Evolutionary conservation across 1,140 invertebrate species (phyloP).

Genomic region (Brachionus plicatilis): DNA sequence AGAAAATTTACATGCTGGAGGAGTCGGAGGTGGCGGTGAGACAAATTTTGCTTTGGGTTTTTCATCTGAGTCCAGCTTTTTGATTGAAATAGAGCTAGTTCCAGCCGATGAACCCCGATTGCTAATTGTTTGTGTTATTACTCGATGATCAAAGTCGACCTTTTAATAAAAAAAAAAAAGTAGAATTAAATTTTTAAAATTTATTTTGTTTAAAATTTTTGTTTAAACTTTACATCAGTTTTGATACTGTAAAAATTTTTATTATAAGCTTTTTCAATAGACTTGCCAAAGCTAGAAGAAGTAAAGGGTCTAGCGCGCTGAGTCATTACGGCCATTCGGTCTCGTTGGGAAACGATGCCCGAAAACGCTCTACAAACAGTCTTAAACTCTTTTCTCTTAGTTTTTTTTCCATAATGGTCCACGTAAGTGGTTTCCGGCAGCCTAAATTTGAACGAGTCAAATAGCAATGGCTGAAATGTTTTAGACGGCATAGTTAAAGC

Average conservation of each 20-base stretch:
- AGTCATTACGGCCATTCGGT: background rate
- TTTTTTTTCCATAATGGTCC: slow-evolving; percentile 32
- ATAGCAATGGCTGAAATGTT: slow-evolving; percentile 35
- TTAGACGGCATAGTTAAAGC: slow-evolving; percentile 28
- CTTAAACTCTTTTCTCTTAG: slow-evolving; percentile 15
- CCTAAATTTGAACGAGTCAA: slow-evolving; percentile 5
- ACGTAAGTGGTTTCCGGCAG: slow-evolving; percentile 16
- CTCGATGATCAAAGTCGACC: background rate
- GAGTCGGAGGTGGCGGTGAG: background rate
- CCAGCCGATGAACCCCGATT: background rate
- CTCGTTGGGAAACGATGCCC: background rate
- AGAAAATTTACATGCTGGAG: background rate
- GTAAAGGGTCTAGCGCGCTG: slow-evolving; percentile 21
- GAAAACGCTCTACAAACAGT: background rate
- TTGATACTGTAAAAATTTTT: background rate
- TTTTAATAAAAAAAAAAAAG: background rate
- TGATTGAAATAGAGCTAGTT: background rate
- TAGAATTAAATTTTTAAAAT: background rate
- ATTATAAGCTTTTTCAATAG: background rate
- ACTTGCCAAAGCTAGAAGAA: background rate
- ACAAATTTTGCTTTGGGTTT: background rate
- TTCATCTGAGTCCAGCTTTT: background rate
- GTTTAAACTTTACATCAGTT: background rate
- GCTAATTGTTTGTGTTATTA: background rate
- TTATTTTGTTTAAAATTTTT: background rate